A percentile compares a stretch with the other conserved stretches of the same genome.
Conservation (phyloP, 2,797 vertebrate species). For the Sebastes diaconus region DNA sequence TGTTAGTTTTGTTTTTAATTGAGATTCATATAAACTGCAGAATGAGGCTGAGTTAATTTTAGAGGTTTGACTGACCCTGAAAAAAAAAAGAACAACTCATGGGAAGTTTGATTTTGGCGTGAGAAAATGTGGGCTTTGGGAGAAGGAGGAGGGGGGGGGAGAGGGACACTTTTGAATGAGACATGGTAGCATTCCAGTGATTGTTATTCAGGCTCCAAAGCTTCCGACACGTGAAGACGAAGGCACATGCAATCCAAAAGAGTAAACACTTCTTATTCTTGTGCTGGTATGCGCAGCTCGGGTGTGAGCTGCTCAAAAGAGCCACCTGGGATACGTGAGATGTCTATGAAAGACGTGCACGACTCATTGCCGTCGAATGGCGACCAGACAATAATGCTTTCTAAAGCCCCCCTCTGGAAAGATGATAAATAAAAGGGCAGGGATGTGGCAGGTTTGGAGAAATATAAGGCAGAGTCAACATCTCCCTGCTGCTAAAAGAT, state of each 20-base stretch:
- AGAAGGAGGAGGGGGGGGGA: background rate
- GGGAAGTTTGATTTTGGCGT: constrained; percentile 66
- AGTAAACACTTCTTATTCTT: constrained; percentile 70
- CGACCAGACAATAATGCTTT: constrained; percentile 41
- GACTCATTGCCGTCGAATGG: constrained; percentile 46
- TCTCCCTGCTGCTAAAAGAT: constrained; percentile 22
- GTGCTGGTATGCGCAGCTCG: constrained; percentile 47
- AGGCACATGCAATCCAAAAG: constrained; percentile 59
- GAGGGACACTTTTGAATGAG: constrained; percentile 78
- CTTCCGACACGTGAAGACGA: constrained; percentile 55
- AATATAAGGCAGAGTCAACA: constrained; percentile 41
- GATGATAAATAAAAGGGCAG: constrained; percentile 37
- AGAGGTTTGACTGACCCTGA: constrained; percentile 49
- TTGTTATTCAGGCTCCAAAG: constrained; percentile 70
- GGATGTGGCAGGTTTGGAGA: constrained; percentile 14
- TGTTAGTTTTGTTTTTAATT: constrained; percentile 25
- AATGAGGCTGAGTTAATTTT: constrained; percentile 39
- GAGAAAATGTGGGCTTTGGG: constrained; percentile 76
- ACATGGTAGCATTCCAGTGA: constrained; percentile 77
- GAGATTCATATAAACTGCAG: constrained; percentile 5
- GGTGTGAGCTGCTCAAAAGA: constrained; percentile 44
- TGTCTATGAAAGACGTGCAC: constrained; percentile 51
- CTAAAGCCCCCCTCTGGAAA: constrained; percentile 25
- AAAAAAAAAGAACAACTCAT: constrained; percentile 47
- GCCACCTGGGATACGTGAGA: constrained; percentile 56